Evolutionary conservation across 2,113 vertebrate genomes (phyloP), one percentile per base, ranked within the genome.

Genomic region (Takifugu flavidus): DNA sequence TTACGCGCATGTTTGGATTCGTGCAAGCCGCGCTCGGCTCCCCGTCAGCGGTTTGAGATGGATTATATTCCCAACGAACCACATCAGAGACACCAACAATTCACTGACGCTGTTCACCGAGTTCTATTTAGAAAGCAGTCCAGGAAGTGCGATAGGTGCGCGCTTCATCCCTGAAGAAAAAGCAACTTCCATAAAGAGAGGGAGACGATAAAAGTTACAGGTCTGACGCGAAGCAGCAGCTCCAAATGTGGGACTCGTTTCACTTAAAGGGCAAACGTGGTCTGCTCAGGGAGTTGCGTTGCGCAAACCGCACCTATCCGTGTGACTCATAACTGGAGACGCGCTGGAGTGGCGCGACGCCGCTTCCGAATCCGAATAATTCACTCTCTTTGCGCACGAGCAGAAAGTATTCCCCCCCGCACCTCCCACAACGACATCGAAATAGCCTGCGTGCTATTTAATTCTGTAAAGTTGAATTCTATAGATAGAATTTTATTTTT

Each of bases 1-100:
- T 84, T 82, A 83, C 80, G 87, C 85, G 86, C 90, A 91, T 91
- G 74, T 85, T 90, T 86, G 75, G 66, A 78, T 72, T 25, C 39
- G 64, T 69, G 66, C 63, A 53, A 56, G 69, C 75, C 44, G 67
- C 68, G 79, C 43, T 64, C 56, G 54, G 70, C 56, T 78, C 65
- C 65, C 39, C 65, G 62, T 64, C 70, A 45, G 65, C 43, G 53
- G 75, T 85, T 70, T 79, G 12, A 47, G 58, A 63, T 60, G 6
- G 27, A 62, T 61, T 29, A 34, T 44, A 54, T 47, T 61, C 46
- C 62, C 64, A 64, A 65, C 67, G 67, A 61, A 61, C 67, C 57
- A 52, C 67, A 70, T 78, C 70, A 34, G 46, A 72, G 50, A 54
- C 52, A 13, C 42, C 44, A 49, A 13, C 49, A 51, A 57, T 52